Evolutionary conservation across 2,888 invertebrate genomes (phyloP), one percentile per base, ranked within the genome.

Genomic region (Rotaria sp.): DNA sequence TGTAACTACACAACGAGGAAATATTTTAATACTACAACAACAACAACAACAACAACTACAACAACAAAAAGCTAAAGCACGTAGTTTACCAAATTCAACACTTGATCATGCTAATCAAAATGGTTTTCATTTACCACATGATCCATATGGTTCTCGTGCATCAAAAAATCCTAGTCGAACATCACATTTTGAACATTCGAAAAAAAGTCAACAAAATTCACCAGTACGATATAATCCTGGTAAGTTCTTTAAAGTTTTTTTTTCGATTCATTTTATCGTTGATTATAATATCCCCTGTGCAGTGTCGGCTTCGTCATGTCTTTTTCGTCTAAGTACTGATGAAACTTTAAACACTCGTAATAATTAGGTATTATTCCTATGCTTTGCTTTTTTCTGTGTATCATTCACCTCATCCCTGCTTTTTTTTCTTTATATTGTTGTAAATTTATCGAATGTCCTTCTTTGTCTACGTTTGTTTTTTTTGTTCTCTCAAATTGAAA

Each of bases 61-160:
- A 35, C 67, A 67, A 38, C 74, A 80, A 26, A 41, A 45, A 80
- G 0, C 2, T 10, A 80, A 80, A n/a, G 45, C 80, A n/a, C 80
- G 80, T n/a, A 80, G 80, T 80, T n/a, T 80, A 80, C 80, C 80
- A 45, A 80, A 41, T 45, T 45, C 45, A 18, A 80, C 80, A 80
- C 45, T 80, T 5, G 80, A 80, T 80, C 80, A 80, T 80, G 80
- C 80, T 24, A 80, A 80, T 45, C 80, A 80, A 41, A 80, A 80
- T 80, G 80, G 45, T 45, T 80, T 80, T 80, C 80, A 80, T 80
- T 45, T 80, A 15, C 80, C 80, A 80, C 67, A 67, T 67, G 67
- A 67, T 38, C 67, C 67, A 38, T 67, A 24, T 45, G 80, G n/a
- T n/a, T 2, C 45, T 80, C 80, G 80, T 11, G 21, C 80, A 45